These are phyloP conservation scores for Apocheima hispidaria DNA, from an alignment of 2,888 invertebrate genomes.

Conservation along the genomic window DNA sequence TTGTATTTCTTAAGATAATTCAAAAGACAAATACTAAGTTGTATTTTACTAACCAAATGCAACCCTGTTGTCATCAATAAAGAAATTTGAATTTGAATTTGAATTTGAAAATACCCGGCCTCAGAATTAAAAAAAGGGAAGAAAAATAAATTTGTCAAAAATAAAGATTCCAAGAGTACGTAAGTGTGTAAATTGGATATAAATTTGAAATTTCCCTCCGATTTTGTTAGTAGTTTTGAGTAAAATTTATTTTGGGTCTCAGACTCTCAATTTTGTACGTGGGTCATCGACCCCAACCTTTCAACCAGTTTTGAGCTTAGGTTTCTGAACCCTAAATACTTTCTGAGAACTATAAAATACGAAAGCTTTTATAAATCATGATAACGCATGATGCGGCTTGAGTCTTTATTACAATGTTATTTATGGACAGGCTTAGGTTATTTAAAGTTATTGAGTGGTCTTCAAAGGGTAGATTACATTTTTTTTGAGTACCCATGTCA, in stretches of 20 bases:
- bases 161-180: too few relatives aligned
- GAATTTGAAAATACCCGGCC: too few relatives aligned
- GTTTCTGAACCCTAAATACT: slow-evolving; percentile 24
- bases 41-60: too few relatives aligned
- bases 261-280: slow-evolving; percentile 18
- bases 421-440: slow-evolving; percentile 11
- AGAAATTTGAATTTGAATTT: too few relatives aligned
- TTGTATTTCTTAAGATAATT: too few relatives aligned
- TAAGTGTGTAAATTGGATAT: too few relatives aligned
- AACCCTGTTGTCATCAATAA: too few relatives aligned
- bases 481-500: neutral
- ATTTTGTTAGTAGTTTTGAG: slow-evolving; percentile 5
- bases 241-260: slow-evolving; percentile 14
- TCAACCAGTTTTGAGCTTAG: slow-evolving; percentile 34
- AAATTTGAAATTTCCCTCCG: neutral
- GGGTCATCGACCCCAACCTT: slow-evolving; percentile 33
- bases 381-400: slow-evolving; percentile 18
- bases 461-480: neutral
- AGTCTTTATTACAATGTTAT: slow-evolving; percentile 18
- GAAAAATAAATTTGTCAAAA: too few relatives aligned
- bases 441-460: slow-evolving; percentile 7
- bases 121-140: too few relatives aligned
- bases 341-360: slow-evolving; percentile 11
- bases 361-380: slow-evolving; percentile 32
- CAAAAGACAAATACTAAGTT: too few relatives aligned